phyloP scores from a whole-genome alignment of 2,888 invertebrate genomes.

The Phytoseiulus persimilis region DNA sequence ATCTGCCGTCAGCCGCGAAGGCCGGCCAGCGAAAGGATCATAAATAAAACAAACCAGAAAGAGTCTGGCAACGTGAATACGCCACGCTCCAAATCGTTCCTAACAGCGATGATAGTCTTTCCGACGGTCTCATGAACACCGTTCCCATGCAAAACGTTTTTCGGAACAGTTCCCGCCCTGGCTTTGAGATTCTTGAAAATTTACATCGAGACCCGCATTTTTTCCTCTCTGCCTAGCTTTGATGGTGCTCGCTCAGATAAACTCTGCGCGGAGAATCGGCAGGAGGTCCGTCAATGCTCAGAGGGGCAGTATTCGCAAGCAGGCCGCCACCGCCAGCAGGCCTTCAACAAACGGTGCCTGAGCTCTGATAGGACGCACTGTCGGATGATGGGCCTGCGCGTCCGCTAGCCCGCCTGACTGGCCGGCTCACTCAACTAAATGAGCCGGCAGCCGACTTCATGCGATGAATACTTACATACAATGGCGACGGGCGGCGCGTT shows the following conservation, averaged over 20 bases:
- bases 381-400: neutral
- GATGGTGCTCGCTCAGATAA: neutral
- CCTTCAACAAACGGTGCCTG: neutral
- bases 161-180: neutral
- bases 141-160: neutral
- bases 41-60: neutral
- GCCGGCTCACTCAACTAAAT: slow-evolving; percentile 5
- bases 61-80: neutral
- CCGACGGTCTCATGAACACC: neutral
- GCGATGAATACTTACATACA: slow-evolving; percentile 5
- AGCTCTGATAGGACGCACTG: neutral
- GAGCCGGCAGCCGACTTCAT: slow-evolving; percentile 5
- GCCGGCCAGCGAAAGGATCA: neutral
- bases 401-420: neutral
- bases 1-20: neutral
- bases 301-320: neutral
- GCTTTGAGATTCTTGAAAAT: neutral
- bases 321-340: neutral
- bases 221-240: neutral
- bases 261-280: neutral
- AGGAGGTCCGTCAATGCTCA: neutral
- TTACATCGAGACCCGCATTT: neutral
- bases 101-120: neutral
- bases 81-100: neutral
- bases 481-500: neutral